Base-by-base conservation (phyloP, 2,797 vertebrate species). In the Tapera naevia region DNA sequence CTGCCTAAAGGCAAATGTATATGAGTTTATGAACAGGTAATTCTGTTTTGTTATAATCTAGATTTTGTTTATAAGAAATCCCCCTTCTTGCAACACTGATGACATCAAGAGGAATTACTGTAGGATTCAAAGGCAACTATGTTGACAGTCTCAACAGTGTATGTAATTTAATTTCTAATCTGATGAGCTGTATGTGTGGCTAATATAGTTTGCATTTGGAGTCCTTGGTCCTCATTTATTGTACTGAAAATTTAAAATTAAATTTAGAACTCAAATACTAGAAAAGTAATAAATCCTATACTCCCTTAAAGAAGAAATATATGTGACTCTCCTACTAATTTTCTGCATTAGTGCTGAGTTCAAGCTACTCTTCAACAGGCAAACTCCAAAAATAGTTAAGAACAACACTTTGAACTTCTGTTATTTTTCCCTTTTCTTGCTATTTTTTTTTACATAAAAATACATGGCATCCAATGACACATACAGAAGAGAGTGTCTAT, bases 41-140 rank as follows among this genome's bases (percentile, higher is more conserved):
- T 93, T 73, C 87, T 93, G 80, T 92, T 96, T 97, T 97, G 89
- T 85, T 96, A 65, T 95, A 73, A 92, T 95, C 93, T 93, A 95
- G 80, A 16, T 94, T 96, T 96, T 95, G 81, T 95, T 94, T 96
- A 78, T 95, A 94, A 66, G 75, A 93, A 94, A 80, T 51, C 96
- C 88, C 71, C 60, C 75, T 87, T 93, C 87, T 96, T 93, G 94
- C 82, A 86, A 83, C 92, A 66, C 70, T 93, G 88, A 95, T 70
- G 93, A 85, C 76, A 95, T 95, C 92, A 93, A 94, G 95, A 93
- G 78, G 90, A 96, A 93, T 96, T 87, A 65, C 17, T 64, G 64
- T 56, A 81, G 80, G 96, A 96, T 93, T 96, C 95, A 97, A 96
- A 97, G 76, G 84, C 50, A 53, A 51, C 45, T 93, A 15, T 80